Evolutionary conservation across 2,888 invertebrate species (phyloP).

Genomic region (Lepidochitona cinerea): DNA sequence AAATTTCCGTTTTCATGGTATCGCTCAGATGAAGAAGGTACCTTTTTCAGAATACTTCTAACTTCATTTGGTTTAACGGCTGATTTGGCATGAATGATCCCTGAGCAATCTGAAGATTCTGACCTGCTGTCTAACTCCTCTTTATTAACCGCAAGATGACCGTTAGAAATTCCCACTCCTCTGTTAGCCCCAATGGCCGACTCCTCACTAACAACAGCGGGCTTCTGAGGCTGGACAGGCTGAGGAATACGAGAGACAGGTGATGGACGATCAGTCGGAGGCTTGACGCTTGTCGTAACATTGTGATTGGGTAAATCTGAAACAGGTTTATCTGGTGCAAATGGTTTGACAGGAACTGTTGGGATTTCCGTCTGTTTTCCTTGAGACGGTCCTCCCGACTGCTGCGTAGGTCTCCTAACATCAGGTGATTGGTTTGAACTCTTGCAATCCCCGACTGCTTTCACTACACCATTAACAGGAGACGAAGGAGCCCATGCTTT

Average conservation of each 20-base stretch:
- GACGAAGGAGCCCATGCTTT: slow-evolving; percentile 54
- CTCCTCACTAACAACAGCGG: not conserved
- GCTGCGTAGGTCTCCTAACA: too few relatives aligned
- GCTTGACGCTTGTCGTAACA: not conserved
- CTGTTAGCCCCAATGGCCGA: not conserved
- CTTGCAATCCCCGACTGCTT: too few relatives aligned
- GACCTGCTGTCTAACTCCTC: too few relatives aligned
- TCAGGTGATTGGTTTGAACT: too few relatives aligned
- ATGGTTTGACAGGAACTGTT: not conserved
- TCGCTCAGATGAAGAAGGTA: slow-evolving; percentile 29
- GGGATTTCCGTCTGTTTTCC: too few relatives aligned
- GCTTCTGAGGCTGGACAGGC: not conserved
- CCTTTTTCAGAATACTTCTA: slow-evolving; percentile 33
- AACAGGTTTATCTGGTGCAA: not conserved
- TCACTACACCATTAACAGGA: slow-evolving; percentile 32
- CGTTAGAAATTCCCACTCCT: not conserved
- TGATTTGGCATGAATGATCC: too few relatives aligned
- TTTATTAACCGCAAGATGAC: not conserved
- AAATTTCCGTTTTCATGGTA: not conserved
- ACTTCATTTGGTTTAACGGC: not conserved
- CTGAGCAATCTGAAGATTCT: too few relatives aligned
- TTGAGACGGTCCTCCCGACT: too few relatives aligned
- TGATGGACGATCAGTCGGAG: too few relatives aligned
- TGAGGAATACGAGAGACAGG: too few relatives aligned
- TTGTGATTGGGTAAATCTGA: not conserved